Percentiles rank a stretch among this genome's conserved stretches.
phyloP scores from a whole-genome alignment of 92 coral and sea anemone species.

The Phymanthus crucifer region DNA sequence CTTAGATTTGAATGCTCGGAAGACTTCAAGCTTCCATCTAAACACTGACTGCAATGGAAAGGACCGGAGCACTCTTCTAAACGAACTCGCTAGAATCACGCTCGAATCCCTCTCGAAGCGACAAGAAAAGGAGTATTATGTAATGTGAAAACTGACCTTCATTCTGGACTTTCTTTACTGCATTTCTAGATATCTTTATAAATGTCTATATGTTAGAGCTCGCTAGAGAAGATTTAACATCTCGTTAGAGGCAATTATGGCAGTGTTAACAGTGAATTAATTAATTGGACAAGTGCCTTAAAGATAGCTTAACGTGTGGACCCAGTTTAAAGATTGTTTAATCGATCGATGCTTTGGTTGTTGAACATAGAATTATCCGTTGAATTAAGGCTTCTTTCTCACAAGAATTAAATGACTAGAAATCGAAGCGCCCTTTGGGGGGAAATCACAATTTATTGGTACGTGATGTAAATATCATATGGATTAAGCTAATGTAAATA shows the following conservation, averaged over 20 bases:
- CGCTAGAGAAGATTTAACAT: not conserved
- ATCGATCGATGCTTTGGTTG: not conserved
- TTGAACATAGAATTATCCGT: not conserved
- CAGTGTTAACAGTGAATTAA: not conserved
- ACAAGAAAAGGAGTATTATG: not conserved
- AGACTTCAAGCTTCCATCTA: not conserved
- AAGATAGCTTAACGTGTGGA: not conserved
- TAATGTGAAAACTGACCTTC: not conserved
- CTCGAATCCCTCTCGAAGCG: not conserved
- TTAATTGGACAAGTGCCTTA: constrained; percentile 3
- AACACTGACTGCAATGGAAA: not conserved
- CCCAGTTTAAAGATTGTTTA: not conserved
- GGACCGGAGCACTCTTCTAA: not conserved
- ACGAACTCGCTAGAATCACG: not conserved
- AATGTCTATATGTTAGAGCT: not conserved
- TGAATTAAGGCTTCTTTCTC: not conserved
- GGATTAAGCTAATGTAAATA: not conserved
- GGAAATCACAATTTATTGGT: too few species aligned
- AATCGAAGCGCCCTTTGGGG: too few species aligned
- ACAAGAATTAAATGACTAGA: too few species aligned
- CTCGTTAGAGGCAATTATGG: not conserved
- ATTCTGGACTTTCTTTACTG: too few species aligned
- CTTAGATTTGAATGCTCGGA: not conserved
- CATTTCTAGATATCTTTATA: not conserved
- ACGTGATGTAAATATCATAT: constrained; percentile 1